These are phyloP conservation scores for Brachionus manjavacas DNA, from an alignment of 1,140 invertebrate genomes.

Conservation along the genomic window DNA sequence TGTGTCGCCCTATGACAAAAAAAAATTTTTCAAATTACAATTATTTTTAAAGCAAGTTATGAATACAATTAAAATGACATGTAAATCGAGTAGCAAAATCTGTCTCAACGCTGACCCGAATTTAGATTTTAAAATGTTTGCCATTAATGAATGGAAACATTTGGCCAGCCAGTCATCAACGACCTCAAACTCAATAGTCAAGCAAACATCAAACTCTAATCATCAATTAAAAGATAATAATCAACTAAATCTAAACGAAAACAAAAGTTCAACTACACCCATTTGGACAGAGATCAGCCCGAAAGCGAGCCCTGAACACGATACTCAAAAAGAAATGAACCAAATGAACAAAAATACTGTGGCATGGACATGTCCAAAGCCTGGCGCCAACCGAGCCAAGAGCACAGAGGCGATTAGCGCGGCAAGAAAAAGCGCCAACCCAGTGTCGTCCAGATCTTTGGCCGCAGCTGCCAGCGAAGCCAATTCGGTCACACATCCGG, in stretches of 20 bases:
- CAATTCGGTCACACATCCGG: constrained; percentile 8
- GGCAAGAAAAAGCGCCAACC: neutral
- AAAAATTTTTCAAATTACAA: constrained; percentile 32
- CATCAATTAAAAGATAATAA: neutral
- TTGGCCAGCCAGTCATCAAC: neutral
- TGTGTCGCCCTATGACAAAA: constrained; percentile 29
- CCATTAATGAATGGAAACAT: constrained; percentile 16
- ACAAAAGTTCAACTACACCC: neutral
- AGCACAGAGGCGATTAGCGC: neutral
- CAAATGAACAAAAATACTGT: neutral
- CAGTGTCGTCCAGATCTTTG: neutral
- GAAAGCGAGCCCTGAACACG: neutral
- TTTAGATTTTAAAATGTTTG: constrained; percentile 19
- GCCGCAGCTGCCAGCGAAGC: neutral
- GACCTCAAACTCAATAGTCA: neutral
- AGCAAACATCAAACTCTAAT: neutral
- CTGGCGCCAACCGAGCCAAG: neutral
- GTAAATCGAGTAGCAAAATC: neutral
- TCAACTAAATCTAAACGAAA: neutral
- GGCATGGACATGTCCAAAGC: neutral
- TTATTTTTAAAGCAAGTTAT: constrained; percentile 35
- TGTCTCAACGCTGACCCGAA: neutral
- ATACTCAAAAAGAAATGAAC: neutral
- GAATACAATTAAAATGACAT: constrained; percentile 10
- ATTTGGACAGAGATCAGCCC: constrained; percentile 10